Evolutionary conservation across 2,113 vertebrate genomes (phyloP).

Genomic region (Fukomys damarensis): DNA sequence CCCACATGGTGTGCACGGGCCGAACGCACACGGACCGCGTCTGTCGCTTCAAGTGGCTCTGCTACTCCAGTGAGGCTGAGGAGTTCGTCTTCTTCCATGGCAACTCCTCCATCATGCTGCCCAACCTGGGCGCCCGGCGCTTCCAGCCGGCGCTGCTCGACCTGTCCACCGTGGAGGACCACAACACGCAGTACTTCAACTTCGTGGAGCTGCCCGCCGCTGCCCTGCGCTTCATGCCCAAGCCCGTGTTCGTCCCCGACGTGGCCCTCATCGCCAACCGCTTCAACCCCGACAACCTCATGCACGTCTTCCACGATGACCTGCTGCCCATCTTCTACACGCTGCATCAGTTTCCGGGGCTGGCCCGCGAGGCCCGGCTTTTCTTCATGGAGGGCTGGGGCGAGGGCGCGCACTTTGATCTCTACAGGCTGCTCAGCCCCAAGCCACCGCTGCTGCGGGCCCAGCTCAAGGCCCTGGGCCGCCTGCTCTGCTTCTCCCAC

Average conservation of each 20-base stretch:
- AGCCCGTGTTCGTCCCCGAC: conserved; percentile 97
- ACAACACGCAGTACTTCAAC: conserved; percentile 99
- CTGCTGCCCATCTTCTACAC: conserved; percentile 97
- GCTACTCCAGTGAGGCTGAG: conserved; percentile 95
- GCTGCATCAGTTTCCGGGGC: conserved; percentile 94
- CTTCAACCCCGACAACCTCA: conserved; percentile 98
- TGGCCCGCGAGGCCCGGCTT: conserved; percentile 92
- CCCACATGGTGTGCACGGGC: conserved; percentile 97
- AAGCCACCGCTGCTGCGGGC: conserved; percentile 95
- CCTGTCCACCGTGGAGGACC: conserved; percentile 97
- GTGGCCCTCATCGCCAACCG: conserved; percentile 95
- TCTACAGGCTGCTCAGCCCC: conserved; percentile 95
- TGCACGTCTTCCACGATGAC: conserved; percentile 98
- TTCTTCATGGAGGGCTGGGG: conserved; percentile 99
- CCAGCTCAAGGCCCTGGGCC: conserved; percentile 94
- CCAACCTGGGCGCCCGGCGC: conserved; percentile 95
- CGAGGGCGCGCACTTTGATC: conserved; percentile 95
- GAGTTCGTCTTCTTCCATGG: conserved; percentile 99
- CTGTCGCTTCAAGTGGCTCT: conserved; percentile 97
- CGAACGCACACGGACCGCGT: conserved; percentile 98
- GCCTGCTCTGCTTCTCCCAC: conserved; percentile 97
- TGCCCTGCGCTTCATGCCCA: conserved; percentile 95
- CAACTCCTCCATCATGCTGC: conserved; percentile 95
- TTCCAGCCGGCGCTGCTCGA: conserved; percentile 98
- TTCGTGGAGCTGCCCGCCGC: conserved; percentile 96